Evolutionary conservation across 1,140 invertebrate genomes (phyloP).

Genomic region (Brachionus rubens): DNA sequence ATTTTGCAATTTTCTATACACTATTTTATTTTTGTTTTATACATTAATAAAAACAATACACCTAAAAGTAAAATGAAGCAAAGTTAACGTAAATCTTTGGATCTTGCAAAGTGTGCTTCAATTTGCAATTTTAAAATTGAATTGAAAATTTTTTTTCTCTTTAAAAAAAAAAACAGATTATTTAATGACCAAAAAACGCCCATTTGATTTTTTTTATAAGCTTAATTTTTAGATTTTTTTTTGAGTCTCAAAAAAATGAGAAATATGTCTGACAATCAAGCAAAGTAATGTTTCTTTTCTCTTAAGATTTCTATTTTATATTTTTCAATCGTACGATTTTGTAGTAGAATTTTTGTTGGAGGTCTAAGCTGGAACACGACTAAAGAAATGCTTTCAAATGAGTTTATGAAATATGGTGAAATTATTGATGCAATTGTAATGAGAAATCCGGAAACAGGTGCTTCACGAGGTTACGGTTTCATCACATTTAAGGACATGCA

Average conservation of each 20-base stretch:
- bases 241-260: not conserved
- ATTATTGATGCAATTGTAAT: conserved; percentile 92
- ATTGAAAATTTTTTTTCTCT: too few species aligned
- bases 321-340: not conserved
- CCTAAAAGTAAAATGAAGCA: too few species aligned
- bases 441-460: conserved; percentile 92
- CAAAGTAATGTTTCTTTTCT: not conserved
- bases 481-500: conserved; percentile 81
- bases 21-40: too few species aligned
- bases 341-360: conserved; percentile 89
- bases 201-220: not conserved
- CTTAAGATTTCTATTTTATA: not conserved
- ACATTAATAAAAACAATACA: too few species aligned
- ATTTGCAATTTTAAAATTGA: too few species aligned
- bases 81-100: too few species aligned
- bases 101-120: too few species aligned
- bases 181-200: too few species aligned
- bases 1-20: too few species aligned
- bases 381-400: conserved; percentile 63
- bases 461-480: conserved; percentile 91
- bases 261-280: conserved; percentile 23
- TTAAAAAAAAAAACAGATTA: too few species aligned
- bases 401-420: conserved; percentile 17
- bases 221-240: not conserved
- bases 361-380: conserved; percentile 94